Base-by-base conservation (phyloP, 1,140 invertebrate species). In the Drosophila ambigua region DNA sequence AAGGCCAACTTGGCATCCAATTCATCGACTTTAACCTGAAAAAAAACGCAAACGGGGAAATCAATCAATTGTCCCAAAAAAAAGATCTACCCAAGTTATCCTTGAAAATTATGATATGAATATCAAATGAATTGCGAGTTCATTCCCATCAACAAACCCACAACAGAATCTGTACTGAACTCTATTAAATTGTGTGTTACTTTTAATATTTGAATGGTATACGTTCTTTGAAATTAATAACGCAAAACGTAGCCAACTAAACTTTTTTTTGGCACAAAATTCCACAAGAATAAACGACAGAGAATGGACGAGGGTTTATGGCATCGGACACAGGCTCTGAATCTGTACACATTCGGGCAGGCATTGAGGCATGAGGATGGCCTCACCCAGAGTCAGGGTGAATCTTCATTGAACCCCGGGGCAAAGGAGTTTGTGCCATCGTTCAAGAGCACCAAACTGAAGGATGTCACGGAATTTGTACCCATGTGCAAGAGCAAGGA, bases 1-100 rank as follows among this genome's bases (percentile, higher is more conserved):
- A 98, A 97, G 13, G 97, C 97, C 74, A 95, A 93, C 90, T 97
- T 97, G 16, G 94, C 92, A 93, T 98, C 97, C 55, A 98, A 92
- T 41, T 96, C 95, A 49, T 93, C 93, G 7, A 94, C 92, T 77
- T 96, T 94, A 23, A 98, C 95, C 96, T 97, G 87, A n/a, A 93
- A 81, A 20, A 16, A 16, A 16, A 16, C 0, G 23, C 6, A 58
- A 26, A 24, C 1, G 39, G n/a, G 1, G 6, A 24, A 39, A 46
- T 44, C 51, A 55, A 64, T 55, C 45, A 20, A 20, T 20, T 1
- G 24, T 51, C 9, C 39, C 8, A 49, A 31, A 15, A 9, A 20
- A 20, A 20, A 20, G 7, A 35, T 23, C 0, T 11, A 28, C 31
- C 44, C n/a, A 20, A 55, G 45, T 44, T 11, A 55, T 6, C 51